A percentile compares a stretch with the other conserved stretches of the same genome.
These are phyloP conservation scores for Calosoma granatense DNA, from an alignment of 1,140 invertebrate species.

Conservation along the genomic window DNA sequence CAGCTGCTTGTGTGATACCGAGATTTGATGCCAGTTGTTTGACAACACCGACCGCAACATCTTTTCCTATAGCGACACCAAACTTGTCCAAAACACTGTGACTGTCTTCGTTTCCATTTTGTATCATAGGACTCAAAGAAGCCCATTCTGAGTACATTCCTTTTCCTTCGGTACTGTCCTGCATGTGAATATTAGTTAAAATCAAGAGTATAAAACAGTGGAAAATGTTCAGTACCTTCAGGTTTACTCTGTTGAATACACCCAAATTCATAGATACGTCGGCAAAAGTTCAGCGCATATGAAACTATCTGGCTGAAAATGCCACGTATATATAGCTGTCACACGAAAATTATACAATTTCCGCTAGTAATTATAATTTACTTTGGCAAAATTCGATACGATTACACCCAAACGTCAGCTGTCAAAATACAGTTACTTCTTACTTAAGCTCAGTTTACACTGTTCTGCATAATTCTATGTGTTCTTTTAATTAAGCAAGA, in stretches of 20 bases:
- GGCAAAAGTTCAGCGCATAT: not conserved
- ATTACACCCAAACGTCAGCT: not conserved
- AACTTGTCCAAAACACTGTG: conserved; percentile 82
- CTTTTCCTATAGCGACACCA: conserved; percentile 59
- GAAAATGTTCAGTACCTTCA: conserved; percentile 43
- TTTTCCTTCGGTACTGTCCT: conserved; percentile 42
- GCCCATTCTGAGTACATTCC: conserved; percentile 83
- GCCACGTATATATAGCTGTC: not conserved
- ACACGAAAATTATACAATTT: not conserved
- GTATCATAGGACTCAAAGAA: conserved; percentile 58
- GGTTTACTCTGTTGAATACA: conserved; percentile 61
- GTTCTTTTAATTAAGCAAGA: no score
- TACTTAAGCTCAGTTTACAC: not conserved
- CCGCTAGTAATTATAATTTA: no score
- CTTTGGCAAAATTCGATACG: not conserved
- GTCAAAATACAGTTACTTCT: not conserved
- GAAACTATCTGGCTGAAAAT: not conserved
- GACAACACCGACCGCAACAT: conserved; percentile 76
- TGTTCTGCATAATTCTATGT: no score
- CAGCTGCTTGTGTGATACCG: conserved; percentile 63
- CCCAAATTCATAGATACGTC: conserved; percentile 54
- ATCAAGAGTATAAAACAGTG: not conserved
- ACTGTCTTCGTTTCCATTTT: conserved; percentile 51
- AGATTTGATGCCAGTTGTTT: conserved; percentile 67
- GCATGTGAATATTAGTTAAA: conserved; percentile 12